Evolutionary conservation across 2,888 invertebrate species (phyloP), one percentile per base, ranked within the genome.

Genomic region (Aleiodes leptofemur): DNA sequence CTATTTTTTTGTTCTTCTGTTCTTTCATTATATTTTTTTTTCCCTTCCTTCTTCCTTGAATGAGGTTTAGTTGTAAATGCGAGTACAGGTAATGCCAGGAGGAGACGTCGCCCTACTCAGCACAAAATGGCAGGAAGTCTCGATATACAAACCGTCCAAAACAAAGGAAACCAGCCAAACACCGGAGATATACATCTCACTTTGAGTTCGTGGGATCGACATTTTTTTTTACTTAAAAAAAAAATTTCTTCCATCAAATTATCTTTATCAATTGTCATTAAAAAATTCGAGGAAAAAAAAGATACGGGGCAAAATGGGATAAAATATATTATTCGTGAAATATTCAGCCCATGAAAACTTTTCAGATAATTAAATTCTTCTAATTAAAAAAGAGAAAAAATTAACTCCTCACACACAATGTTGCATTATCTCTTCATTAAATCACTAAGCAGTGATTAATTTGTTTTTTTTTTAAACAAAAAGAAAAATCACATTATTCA

Each of bases 111-210:
- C 61, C 72, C 69, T 68, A 68, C 51, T 68, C 51, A 76, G 83
- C 84, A 87, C 85, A 87, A 87, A 87, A 87, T 86, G 85, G 84
- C 87, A 86, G 87, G 87, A 87, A 87, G 86, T 86, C 82, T 72
- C 83, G 84, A 84, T 82, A 80, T 71, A 76, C 77, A 74, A 76
- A 43, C 43, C 82, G 81, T 83, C 86, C 85, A 86, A 87, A 86
- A 87, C 87, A 87, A 87, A 87, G 86, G 87, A 87, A 85, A 83
- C 86, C 78, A 84, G 31, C 84, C 83, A 84, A 87, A 86, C 85
- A 84, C 86, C 84, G 82, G 80, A 86, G 87, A 87, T 87, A 87
- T 82, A 82, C 79, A 87, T 87, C 86, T 85, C 34, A 61, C 80
- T 86, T 85, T 87, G 87, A 85, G 86, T 85, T 82, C 84, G 82